Conservation (phyloP, 2,888 invertebrate species). For the Diaprepes abbreviatus region DNA sequence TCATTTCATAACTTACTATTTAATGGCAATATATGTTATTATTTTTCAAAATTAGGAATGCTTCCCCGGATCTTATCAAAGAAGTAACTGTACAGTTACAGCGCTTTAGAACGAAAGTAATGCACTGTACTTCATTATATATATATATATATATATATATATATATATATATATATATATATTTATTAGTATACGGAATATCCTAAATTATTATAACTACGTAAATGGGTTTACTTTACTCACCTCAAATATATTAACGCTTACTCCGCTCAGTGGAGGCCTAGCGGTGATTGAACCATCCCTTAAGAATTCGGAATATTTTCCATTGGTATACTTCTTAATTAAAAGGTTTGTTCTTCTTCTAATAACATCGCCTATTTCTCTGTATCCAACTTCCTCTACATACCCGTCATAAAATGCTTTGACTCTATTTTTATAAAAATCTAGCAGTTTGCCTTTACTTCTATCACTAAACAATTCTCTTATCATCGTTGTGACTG, state of each 20-base stretch:
- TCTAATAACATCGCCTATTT: slow-evolving; percentile 86
- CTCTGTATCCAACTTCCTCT: slow-evolving; percentile 86
- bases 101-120: too few relatives aligned
- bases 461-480: slow-evolving; percentile 86
- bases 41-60: too few relatives aligned
- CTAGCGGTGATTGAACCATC: slow-evolving; percentile 79
- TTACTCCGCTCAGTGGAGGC: slow-evolving; percentile 84
- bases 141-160: too few relatives aligned
- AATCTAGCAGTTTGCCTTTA: slow-evolving; percentile 85
- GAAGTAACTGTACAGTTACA: too few relatives aligned
- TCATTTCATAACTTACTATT: too few relatives aligned
- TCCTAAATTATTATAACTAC: too few relatives aligned
- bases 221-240: slow-evolving; percentile 57
- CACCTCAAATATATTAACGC: slow-evolving; percentile 85
- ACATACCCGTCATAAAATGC: slow-evolving; percentile 91
- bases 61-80: too few relatives aligned
- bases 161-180: too few relatives aligned
- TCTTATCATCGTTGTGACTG: slow-evolving; percentile 84
- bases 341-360: slow-evolving; percentile 85
- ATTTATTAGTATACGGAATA: too few relatives aligned
- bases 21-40: too few relatives aligned
- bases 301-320: slow-evolving; percentile 82
- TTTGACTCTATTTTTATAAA: slow-evolving; percentile 89
- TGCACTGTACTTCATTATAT: too few relatives aligned
- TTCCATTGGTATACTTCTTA: slow-evolving; percentile 83